A percentile compares a stretch with the other conserved stretches of the same genome.
phyloP scores from a whole-genome alignment of 2,797 vertebrate genomes.

The Gallinago stenura region DNA sequence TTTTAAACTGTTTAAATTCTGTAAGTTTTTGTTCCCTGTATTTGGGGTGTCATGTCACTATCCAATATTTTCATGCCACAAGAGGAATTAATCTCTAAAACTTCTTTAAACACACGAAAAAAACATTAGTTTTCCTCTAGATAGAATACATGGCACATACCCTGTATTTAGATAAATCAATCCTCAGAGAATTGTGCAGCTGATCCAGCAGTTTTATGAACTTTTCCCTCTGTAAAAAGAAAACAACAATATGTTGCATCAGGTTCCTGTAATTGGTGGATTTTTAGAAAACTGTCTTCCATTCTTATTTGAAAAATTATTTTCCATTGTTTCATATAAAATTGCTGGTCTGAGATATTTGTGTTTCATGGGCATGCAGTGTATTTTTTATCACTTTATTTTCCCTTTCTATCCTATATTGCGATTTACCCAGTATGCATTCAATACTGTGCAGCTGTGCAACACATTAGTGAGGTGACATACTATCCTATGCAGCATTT shows the following conservation, averaged over 20 bases:
- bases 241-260: constrained; percentile 29
- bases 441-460: neutral
- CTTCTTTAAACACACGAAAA: neutral
- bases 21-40: neutral
- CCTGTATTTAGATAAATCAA: constrained; percentile 97
- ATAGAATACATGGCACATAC: constrained; percentile 78
- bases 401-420: neutral
- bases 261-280: neutral
- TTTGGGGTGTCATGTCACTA: neutral
- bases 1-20: neutral
- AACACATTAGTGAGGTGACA: neutral
- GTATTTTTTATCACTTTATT: neutral
- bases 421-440: neutral
- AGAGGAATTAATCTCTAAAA: neutral
- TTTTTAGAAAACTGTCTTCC: neutral
- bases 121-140: neutral
- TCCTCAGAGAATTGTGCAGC: constrained; percentile 96
- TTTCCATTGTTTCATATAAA: neutral
- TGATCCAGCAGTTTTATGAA: constrained; percentile 98
- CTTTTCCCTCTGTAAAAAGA: constrained; percentile 91
- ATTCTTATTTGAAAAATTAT: neutral
- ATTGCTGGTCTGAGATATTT: neutral
- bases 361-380: neutral
- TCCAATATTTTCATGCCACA: neutral
- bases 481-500: neutral